Conservation (phyloP, 2,888 invertebrate genomes). For the Patella depressa region DNA sequence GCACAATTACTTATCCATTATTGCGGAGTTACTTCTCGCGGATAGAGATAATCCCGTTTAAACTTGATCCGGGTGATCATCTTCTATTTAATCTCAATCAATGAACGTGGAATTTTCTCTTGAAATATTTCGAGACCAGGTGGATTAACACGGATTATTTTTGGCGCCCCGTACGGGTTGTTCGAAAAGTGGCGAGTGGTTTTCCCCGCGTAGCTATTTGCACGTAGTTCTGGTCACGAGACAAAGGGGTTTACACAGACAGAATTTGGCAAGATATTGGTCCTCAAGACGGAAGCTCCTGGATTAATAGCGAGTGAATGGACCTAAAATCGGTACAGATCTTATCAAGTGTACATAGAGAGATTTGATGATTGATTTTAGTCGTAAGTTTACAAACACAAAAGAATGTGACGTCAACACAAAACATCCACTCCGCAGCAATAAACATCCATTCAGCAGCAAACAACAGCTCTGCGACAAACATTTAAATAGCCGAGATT, state of each 20-base stretch:
- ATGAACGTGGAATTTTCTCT: neutral
- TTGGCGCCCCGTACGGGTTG: neutral
- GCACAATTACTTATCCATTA: neutral
- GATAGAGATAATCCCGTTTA: slow-evolving; percentile 3
- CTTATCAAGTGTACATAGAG: slow-evolving; percentile 4
- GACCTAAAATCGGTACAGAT: neutral
- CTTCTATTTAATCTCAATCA: neutral
- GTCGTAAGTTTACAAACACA: neutral
- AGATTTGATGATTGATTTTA: neutral
- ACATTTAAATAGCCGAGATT: neutral
- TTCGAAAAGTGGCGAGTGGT: neutral
- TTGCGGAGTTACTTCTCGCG: neutral
- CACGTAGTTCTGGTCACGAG: slow-evolving; percentile 18
- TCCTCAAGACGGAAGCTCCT: slow-evolving; percentile 13
- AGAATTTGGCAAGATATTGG: slow-evolving; percentile 19
- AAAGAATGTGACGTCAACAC: slow-evolving; percentile 10
- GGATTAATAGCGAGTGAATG: slow-evolving; percentile 15
- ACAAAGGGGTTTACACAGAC: slow-evolving; percentile 14
- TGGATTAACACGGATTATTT: neutral
- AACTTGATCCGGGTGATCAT: slow-evolving; percentile 5
- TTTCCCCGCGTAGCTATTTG: neutral
- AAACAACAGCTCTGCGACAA: neutral
- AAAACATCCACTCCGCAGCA: slow-evolving; percentile 9
- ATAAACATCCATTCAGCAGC: slow-evolving; percentile 6
- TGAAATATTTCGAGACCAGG: neutral